phyloP scores from a whole-genome alignment of 2,113 vertebrate species.

The Apodemus speciosus region DNA sequence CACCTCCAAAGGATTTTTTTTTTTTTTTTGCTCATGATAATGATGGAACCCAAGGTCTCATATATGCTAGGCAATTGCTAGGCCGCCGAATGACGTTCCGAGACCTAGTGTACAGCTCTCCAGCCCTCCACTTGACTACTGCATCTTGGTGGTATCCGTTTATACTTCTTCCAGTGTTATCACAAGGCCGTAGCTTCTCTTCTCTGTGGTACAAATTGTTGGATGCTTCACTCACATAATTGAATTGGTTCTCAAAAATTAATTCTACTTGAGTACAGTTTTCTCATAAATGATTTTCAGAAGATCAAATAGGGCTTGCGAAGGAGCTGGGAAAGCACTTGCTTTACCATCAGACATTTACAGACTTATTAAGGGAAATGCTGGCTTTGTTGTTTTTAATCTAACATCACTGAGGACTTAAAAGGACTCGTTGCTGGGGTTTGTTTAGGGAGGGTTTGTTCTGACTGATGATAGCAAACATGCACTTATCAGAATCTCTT shows the following conservation, averaged over 20 bases:
- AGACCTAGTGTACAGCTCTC: background rate
- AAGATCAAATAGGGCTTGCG: background rate
- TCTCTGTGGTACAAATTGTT: background rate
- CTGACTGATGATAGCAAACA: background rate
- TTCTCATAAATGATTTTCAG: constrained; percentile 29
- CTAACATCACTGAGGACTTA: constrained; percentile 19
- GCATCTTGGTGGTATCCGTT: background rate
- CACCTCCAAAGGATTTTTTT: background rate
- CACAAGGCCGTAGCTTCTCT: too few species aligned
- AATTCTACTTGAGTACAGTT: background rate
- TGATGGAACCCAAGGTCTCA: background rate
- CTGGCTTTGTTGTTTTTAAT: background rate
- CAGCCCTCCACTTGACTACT: background rate
- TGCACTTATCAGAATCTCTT: background rate
- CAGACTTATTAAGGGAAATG: background rate
- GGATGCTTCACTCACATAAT: background rate
- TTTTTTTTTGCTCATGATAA: background rate
- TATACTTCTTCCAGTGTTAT: background rate
- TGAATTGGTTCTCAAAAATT: background rate
- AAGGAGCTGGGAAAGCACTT: background rate
- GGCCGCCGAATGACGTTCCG: too few species aligned
- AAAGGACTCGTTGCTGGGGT: background rate
- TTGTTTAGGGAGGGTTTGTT: constrained; percentile 41
- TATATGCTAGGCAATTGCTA: too few species aligned
- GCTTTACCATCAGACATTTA: background rate